Base-by-base conservation (phyloP, 2,888 invertebrate genomes). In the Miltochrista miniata region DNA sequence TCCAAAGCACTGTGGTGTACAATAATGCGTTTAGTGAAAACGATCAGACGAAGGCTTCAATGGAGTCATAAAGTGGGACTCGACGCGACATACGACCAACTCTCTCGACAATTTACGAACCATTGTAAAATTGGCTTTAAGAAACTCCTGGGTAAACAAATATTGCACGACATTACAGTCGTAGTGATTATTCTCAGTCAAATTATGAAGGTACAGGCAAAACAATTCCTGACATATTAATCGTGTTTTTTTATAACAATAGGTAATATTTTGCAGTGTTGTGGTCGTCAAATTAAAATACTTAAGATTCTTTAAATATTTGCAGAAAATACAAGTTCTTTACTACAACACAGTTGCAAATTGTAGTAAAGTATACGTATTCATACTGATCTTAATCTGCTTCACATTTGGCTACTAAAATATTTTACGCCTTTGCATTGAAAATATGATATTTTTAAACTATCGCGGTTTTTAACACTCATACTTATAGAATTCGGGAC, bases 111-210 rank as follows among this genome's bases (percentile, higher is more conserved):
- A 87, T 88, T 88, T 87, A 88, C 81, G 83, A 74, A 81, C 79
- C 75, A 88, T 88, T 89, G 87, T 87, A 71, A 51, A 50, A 56
- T 62, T 64, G 69, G 69, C 76, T 81, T 76, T 70, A 70, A 72
- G 74, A 83, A 83, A 83, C 83, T 84, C 64, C 81, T 84, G 81
- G 80, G 83, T 74, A 85, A 84, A 87, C 82, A 85, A 81, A 79
- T 61, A 54, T 38, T 61, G 64, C 48, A 51, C 54, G 60, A 65
- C 48, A 61, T 61, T 54, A 48, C 51, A 61, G 58, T 39, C 18
- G 34, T 10, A 12, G 29, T 30, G 42, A 51, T 30, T 39, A 45
- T 45, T 45, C 31, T 42, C 37, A 43, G 42, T 33, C 13, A 13
- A 51, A 30, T 51, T 51, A 51, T 47, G 38, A 18, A 42, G 43